phyloP scores from a whole-genome alignment of 2,888 invertebrate species.

The Caenorhabditis becei region DNA sequence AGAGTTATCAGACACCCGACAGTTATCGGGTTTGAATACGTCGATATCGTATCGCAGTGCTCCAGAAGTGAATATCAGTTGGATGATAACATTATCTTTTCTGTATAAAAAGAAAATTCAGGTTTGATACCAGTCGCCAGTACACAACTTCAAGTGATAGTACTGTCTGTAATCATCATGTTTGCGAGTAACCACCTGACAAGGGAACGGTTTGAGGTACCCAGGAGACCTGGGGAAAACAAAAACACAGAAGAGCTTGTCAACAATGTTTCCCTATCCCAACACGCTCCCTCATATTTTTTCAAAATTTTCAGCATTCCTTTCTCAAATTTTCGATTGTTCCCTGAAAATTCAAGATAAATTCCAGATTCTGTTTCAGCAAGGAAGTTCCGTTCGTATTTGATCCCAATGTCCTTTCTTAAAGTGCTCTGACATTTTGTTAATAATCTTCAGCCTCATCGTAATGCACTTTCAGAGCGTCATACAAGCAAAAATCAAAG shows the following conservation, averaged over 20 bases:
- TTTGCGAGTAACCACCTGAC: no score
- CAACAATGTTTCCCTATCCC: no score
- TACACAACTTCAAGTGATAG: constrained; percentile 4
- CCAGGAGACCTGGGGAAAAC: neutral
- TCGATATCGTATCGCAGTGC: constrained; percentile 47
- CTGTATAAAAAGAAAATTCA: constrained; percentile 56
- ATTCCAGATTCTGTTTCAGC: no score
- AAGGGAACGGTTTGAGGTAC: no score
- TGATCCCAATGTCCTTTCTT: neutral
- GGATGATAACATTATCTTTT: constrained; percentile 63
- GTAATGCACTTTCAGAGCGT: neutral
- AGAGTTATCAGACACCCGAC: constrained; percentile 24
- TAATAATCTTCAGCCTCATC: neutral
- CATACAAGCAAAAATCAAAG: neutral
- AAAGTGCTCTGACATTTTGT: neutral
- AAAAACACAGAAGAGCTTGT: neutral
- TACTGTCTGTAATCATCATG: neutral
- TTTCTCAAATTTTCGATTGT: no score
- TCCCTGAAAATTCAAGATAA: no score
- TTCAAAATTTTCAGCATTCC: no score
- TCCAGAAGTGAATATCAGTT: constrained; percentile 60
- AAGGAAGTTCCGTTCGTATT: neutral
- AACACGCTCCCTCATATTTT: no score
- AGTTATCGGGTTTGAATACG: no score
- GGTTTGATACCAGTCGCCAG: constrained; percentile 46